Conservation (phyloP, 2,888 invertebrate species). For the Hyles lineata region DNA sequence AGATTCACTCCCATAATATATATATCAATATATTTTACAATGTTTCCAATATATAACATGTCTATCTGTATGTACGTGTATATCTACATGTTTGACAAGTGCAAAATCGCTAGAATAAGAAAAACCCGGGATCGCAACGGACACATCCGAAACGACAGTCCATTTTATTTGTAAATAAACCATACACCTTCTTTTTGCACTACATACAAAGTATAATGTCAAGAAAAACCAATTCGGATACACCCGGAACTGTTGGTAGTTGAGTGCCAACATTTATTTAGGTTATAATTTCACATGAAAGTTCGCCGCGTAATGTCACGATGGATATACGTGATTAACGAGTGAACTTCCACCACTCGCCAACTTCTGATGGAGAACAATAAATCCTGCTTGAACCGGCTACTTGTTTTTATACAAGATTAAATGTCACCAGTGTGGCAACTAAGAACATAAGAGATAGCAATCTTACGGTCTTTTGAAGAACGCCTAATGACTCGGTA, state of each 20-base stretch:
- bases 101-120: too few species aligned
- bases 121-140: too few species aligned
- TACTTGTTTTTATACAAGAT: neutral
- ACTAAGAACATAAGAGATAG: too few species aligned
- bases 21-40: too few species aligned
- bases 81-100: too few species aligned
- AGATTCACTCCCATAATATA: too few species aligned
- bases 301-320: slow-evolving; percentile 44
- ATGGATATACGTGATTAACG: slow-evolving; percentile 53
- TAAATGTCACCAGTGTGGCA: neutral
- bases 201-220: neutral
- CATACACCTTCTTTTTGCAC: too few species aligned
- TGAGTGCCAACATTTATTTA: slow-evolving; percentile 39
- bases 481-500: too few species aligned
- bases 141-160: neutral
- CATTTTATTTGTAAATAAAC: neutral
- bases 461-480: too few species aligned
- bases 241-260: neutral
- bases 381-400: neutral
- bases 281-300: slow-evolving; percentile 46
- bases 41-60: too few species aligned
- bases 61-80: too few species aligned
- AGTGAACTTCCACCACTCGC: slow-evolving; percentile 40
- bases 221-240: neutral
- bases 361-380: slow-evolving; percentile 35